Base-by-base conservation (phyloP, 2,888 invertebrate species). In the Alsophila aescularia region DNA sequence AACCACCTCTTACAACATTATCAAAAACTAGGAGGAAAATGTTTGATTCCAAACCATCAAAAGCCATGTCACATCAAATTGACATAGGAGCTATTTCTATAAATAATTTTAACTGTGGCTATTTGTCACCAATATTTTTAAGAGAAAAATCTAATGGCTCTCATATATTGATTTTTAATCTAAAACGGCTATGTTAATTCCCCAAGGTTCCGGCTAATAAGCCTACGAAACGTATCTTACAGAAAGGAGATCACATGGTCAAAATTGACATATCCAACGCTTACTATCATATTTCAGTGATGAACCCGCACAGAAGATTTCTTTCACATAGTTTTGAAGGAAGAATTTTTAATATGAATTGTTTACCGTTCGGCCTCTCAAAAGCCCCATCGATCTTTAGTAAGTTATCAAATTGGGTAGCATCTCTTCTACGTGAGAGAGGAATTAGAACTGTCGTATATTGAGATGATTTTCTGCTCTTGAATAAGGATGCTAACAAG, bases 321-420 rank as follows among this genome's bases (percentile, higher is more conserved):
- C 32, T 61, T 1, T 4, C 52, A 1, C 7, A 55, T 1, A 14
- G 8, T 0, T 27, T 52, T 34, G 1, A 49, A 13, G 13, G 12
- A 1, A 39, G 8, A 4, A 0, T 47, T 7, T 50, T 42, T 9
- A 14, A 59, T 13, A 50, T 66, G 49, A 62, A 58, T 5, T 59
- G 60, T 13, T 51, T 62, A 0, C 62, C 63, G 0, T 66, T 66
- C 13, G 66, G 62, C 3, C 40, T 66, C 0, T 34, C 61, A 3
- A 58, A 42, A 1, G 62, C 65, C 0, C 62, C 65, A 1, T 8
- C n/a, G 0, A 48, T 41, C 0, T 64, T 62, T 16, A 56, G 60
- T 0, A 62, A 42, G 13, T 21, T 66, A 2, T 39, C 62, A 7
- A 58, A 58, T 24, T 64, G 60, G 63, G 7, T 66, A 4, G 60